Percentiles rank a stretch among this genome's conserved stretches.
Conservation (phyloP, 1,140 invertebrate genomes). For the Acyrthosiphon pisum region DNA sequence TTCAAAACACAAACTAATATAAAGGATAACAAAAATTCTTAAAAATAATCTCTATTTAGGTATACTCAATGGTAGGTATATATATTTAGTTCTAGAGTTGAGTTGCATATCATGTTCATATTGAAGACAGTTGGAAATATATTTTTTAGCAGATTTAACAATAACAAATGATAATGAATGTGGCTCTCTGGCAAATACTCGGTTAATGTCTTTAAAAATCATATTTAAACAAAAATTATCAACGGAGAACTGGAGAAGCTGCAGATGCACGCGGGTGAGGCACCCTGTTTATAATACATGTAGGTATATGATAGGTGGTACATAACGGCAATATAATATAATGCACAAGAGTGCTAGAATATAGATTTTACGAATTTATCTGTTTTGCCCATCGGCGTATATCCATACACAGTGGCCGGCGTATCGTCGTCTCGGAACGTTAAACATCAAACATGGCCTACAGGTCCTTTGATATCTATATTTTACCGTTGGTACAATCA, state of each 20-base stretch:
- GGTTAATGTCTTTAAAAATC: neutral
- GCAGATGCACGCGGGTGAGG: neutral
- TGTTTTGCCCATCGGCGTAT: constrained; percentile 19
- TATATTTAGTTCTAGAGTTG: no score
- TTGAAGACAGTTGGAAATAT: no score
- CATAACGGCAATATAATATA: neutral
- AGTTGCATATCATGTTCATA: no score
- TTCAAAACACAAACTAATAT: no score
- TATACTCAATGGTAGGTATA: no score
- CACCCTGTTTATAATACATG: neutral
- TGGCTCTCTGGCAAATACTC: neutral
- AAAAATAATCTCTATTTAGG: no score
- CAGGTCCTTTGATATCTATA: constrained; percentile 33
- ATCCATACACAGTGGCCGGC: constrained; percentile 34
- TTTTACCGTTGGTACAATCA: constrained; percentile 16
- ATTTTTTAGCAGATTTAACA: no score
- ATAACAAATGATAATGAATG: neutral
- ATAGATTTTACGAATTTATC: constrained; percentile 42
- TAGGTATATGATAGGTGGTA: neutral
- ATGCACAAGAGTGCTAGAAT: neutral
- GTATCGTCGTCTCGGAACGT: neutral
- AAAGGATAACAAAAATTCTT: no score
- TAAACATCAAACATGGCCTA: constrained; percentile 44
- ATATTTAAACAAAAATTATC: neutral
- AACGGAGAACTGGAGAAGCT: neutral